Base-by-base conservation (phyloP, 2,888 invertebrate genomes). In the Girardia tigrina region DNA sequence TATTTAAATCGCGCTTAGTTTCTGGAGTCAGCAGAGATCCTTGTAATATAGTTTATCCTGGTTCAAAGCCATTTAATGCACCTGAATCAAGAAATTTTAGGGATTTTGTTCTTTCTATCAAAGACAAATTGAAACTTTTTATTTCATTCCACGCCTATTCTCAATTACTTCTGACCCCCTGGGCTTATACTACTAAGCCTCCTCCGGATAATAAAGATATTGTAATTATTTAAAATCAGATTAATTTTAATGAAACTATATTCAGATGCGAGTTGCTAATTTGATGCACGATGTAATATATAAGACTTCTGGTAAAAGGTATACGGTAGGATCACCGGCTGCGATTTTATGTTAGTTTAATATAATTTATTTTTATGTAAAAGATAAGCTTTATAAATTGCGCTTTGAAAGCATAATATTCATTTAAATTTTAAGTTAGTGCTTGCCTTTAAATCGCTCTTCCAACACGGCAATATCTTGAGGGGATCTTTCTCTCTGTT, bases 251-350 rank as follows among this genome's bases (percentile, higher is more conserved):
- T 56, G n/a, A 12, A 8, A 36, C 36, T 36, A 12, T 8, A 56
- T 73, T 6, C 70, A 73, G 73, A 36, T 73, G 73, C 14, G 73
- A 29, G 73, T 73, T 28, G 73, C 71, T 2, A 73, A 73, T 73
- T 26, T 36, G 14, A 29, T 27, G 26, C 26, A n/a, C 42, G 36
- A 73, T 8, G 71, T 42, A 6, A 27, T 73, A 8, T 36, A 4
- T 12, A 73, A 36, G 4, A 36, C 14, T 16, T 28, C 27, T 36
- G 73, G 73, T 8, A 29, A 28, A 8, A 29, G 73, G 20, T 73
- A 28, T 36, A 2, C 4, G 4, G 73, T 73, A 2, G 73, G 36
- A 16, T 29, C 73, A 2, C 73, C 73, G 14, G 36, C 73, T 16
- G 20, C 29, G 14, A 29, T 73, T 70, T 42, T 73, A 14, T 73